These are phyloP conservation scores for Magallana angulata DNA, from an alignment of 1,140 invertebrate genomes.

Conservation along the genomic window DNA sequence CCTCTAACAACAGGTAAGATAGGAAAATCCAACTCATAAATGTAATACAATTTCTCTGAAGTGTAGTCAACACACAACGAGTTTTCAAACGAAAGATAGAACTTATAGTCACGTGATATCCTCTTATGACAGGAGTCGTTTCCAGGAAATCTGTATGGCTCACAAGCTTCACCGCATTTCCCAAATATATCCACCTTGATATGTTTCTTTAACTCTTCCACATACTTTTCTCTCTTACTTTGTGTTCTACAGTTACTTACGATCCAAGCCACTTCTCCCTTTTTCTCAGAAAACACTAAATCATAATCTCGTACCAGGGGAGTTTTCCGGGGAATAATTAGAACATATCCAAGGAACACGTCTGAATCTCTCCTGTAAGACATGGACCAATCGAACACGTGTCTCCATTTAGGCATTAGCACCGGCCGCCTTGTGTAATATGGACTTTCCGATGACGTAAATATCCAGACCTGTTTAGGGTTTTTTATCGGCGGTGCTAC, in stretches of 20 bases:
- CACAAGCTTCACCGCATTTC: slow-evolving; percentile 78
- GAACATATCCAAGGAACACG: slow-evolving; percentile 54
- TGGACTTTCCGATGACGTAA: slow-evolving; percentile 24
- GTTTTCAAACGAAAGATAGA: slow-evolving; percentile 84
- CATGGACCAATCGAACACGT: slow-evolving; percentile 89
- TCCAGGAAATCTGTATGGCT: slow-evolving; percentile 42
- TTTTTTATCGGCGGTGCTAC: not conserved
- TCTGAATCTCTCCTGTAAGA: slow-evolving; percentile 85
- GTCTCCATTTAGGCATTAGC: not conserved
- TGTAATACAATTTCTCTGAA: slow-evolving; percentile 91
- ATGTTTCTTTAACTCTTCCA: slow-evolving; percentile 80
- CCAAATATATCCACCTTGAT: slow-evolving; percentile 85
- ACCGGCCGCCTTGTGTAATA: not conserved
- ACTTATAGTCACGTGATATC: slow-evolving; percentile 70
- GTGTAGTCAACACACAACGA: slow-evolving; percentile 98
- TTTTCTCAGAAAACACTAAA: slow-evolving; percentile 51
- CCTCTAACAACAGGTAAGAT: slow-evolving; percentile 87
- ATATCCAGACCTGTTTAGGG: not conserved
- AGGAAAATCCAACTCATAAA: slow-evolving; percentile 63
- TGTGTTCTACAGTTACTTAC: slow-evolving; percentile 83
- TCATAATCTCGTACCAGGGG: not conserved
- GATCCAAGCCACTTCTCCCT: slow-evolving; percentile 82
- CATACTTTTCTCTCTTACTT: slow-evolving; percentile 82
- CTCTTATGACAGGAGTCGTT: slow-evolving; percentile 53
- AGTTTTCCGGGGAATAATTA: not conserved